These are phyloP conservation scores for Eutolmus rufibarbis DNA, from an alignment of 2,888 invertebrate species.

Conservation along the genomic window DNA sequence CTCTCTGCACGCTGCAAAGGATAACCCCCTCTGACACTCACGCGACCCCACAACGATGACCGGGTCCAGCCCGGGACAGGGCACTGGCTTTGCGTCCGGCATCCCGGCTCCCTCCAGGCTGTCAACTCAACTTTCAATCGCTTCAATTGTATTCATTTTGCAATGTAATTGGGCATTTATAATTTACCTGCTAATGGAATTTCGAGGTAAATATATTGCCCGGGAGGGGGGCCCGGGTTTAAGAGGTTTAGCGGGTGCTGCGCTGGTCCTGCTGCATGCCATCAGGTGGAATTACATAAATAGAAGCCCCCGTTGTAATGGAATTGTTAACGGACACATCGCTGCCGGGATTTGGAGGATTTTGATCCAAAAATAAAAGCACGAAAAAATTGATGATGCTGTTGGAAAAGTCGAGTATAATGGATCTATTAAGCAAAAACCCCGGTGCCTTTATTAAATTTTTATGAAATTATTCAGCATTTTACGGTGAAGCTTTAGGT, in stretches of 20 bases:
- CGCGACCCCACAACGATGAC: not conserved
- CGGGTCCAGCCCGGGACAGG: not conserved
- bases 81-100: not conserved
- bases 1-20: not conserved
- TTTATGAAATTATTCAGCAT: not conserved
- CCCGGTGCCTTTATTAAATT: not conserved
- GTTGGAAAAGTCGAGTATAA: not conserved
- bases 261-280: not conserved
- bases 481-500: not conserved
- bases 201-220: conserved; percentile 8
- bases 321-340: not conserved
- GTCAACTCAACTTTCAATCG: conserved; percentile 21
- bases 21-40: not conserved
- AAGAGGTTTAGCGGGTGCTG: not conserved
- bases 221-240: not conserved
- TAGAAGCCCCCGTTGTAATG: not conserved
- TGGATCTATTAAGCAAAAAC: not conserved
- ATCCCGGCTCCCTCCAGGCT: not conserved
- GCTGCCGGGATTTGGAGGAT: not conserved
- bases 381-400: not conserved
- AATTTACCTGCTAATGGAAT: conserved; percentile 27
- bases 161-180: conserved; percentile 36
- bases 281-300: not conserved
- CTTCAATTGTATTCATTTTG: conserved; percentile 15
- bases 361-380: not conserved